These are phyloP conservation scores for Habroteleia sp. DNA, from an alignment of 2,888 invertebrate species.

Conservation along the genomic window DNA sequence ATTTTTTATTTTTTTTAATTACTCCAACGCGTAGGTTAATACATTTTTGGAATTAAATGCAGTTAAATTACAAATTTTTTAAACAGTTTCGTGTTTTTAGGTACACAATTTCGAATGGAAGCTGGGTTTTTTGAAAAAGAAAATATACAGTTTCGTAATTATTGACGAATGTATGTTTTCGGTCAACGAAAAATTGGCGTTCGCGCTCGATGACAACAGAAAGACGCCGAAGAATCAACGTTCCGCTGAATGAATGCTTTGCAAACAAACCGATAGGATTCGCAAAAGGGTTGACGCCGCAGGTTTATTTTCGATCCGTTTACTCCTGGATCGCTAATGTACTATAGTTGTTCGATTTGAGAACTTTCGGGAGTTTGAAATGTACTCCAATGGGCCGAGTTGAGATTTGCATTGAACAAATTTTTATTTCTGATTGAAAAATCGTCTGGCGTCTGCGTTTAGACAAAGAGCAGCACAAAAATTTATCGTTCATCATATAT, in stretches of 20 bases:
- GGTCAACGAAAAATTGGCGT: slow-evolving; percentile 48
- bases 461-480: neutral
- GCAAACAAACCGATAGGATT: slow-evolving; percentile 53
- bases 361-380: slow-evolving; percentile 41
- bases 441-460: neutral
- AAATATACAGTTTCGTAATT: slow-evolving; percentile 27
- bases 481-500: too few relatives aligned
- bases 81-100: too few relatives aligned
- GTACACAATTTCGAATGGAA: too few relatives aligned
- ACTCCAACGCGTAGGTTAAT: too few relatives aligned
- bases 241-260: slow-evolving; percentile 55
- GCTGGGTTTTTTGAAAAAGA: too few relatives aligned
- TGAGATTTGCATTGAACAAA: slow-evolving; percentile 42
- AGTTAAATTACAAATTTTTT: too few relatives aligned
- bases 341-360: slow-evolving; percentile 55
- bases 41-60: too few relatives aligned
- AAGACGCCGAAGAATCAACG: slow-evolving; percentile 55
- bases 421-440: slow-evolving; percentile 23
- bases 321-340: slow-evolving; percentile 57
- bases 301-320: slow-evolving; percentile 59
- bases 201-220: slow-evolving; percentile 47
- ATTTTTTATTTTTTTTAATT: too few relatives aligned
- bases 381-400: slow-evolving; percentile 7
- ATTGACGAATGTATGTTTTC: slow-evolving; percentile 35
- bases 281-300: slow-evolving; percentile 51